phyloP scores from a whole-genome alignment of 2,113 vertebrate species.

The Micromys minutus region DNA sequence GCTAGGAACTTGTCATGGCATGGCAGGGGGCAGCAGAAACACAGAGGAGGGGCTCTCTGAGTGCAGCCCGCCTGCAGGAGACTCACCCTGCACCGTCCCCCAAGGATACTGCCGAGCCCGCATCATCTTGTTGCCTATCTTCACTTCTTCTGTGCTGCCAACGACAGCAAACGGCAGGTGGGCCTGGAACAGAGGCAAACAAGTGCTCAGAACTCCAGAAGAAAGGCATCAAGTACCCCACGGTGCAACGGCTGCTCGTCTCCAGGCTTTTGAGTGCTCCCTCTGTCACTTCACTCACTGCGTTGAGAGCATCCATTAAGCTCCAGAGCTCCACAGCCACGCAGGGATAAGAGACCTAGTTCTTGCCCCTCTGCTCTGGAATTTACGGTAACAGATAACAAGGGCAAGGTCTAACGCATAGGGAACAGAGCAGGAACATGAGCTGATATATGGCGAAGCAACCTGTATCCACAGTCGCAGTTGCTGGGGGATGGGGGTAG shows the following conservation, averaged over 20 bases:
- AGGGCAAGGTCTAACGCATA: background rate
- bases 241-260: background rate
- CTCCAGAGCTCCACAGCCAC: background rate
- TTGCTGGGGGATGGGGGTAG: background rate
- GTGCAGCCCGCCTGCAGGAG: background rate
- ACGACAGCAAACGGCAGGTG: slow-evolving; percentile 98
- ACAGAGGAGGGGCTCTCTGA: background rate
- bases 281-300: background rate
- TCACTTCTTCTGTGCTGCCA: slow-evolving; percentile 98
- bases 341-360: background rate
- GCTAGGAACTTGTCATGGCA: background rate
- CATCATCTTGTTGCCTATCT: slow-evolving; percentile 99
- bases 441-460: background rate
- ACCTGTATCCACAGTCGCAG: background rate
- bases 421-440: background rate
- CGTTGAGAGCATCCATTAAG: slow-evolving; percentile 11
- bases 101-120: slow-evolving; percentile 98
- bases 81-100: slow-evolving; percentile 89
- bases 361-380: slow-evolving; percentile 13
- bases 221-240: background rate
- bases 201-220: slow-evolving; percentile 2
- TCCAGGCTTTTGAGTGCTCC: background rate
- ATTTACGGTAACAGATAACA: slow-evolving; percentile 18
- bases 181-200: slow-evolving; percentile 87
- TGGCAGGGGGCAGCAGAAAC: background rate